These are phyloP conservation scores for Drosophila quinaria DNA, from an alignment of 2,888 invertebrate genomes.

Conservation along the genomic window DNA sequence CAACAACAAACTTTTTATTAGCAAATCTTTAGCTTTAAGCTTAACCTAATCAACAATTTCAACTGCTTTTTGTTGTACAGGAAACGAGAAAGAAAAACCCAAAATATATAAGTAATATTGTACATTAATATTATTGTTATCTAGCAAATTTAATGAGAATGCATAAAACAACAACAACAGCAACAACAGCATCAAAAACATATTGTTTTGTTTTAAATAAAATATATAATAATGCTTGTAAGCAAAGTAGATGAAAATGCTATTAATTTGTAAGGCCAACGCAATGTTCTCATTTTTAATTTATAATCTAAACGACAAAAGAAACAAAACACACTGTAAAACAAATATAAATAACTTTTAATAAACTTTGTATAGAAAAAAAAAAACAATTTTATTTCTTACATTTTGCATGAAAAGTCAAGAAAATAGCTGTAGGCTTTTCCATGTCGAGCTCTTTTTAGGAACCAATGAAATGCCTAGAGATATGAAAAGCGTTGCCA, in stretches of 20 bases:
- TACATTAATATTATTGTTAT: conserved; percentile 36
- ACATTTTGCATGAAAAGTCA: background rate
- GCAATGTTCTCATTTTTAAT: conserved; percentile 84
- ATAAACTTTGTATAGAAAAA: conserved; percentile 74
- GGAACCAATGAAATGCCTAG: background rate
- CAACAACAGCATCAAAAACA: conserved; percentile 15
- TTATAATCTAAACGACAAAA: conserved; percentile 75
- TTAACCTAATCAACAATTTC: conserved; percentile 38
- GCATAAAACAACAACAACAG: conserved; percentile 27
- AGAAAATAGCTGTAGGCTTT: background rate
- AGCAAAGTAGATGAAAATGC: conserved; percentile 69
- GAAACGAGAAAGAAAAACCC: conserved; percentile 18
- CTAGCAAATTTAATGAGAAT: conserved; percentile 63
- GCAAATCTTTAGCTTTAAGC: conserved; percentile 77
- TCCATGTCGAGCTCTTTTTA: background rate
- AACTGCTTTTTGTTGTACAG: conserved; percentile 49
- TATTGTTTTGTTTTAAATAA: too few species aligned
- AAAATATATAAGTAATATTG: conserved; percentile 25
- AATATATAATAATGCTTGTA: conserved; percentile 40
- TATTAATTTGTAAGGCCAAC: conserved; percentile 81
- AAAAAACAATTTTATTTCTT: conserved; percentile 10
- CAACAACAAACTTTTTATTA: conserved; percentile 57
- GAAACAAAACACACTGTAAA: conserved; percentile 72
- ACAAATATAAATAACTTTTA: conserved; percentile 70
- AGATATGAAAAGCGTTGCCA: conserved; percentile 54